Base-by-base conservation (phyloP, 2,113 vertebrate species). In the Nymphicus hollandicus region DNA sequence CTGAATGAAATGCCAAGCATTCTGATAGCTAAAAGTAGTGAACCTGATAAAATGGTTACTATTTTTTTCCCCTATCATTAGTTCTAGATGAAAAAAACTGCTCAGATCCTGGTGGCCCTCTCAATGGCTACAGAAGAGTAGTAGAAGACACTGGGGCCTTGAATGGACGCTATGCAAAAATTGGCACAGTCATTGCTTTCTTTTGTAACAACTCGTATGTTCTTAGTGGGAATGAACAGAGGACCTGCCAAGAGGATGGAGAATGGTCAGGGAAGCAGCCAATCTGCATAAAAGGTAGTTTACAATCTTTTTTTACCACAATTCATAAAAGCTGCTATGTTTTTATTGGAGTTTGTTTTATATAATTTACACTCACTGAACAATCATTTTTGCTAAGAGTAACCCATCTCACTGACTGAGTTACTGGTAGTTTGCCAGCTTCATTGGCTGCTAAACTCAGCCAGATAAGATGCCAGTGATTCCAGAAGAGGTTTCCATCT, bases 191-290 rank as follows among this genome's bases (percentile, higher is more conserved):
- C 3, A 87, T 99, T 71, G 98, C 99, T 95, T 99, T 99, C 97
- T 98, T 99, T 86, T 99, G 99, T 97, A 98, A 99, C 96, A 98
- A 98, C 92, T 99, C 98, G 0, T 99, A 99, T 93, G 98, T 99
- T 91, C 98, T 99, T 66, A 99, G 98, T 14, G 99, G 99, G 61
- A 98, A 88, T 46, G 98, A 98, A 66, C 98, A 99, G 95, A 98
- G 99, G 95, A 99, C 98, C 46, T 99, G 99, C 91, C 98, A 99
- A 91, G 97, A 98, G 0, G 97, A 98, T 89, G 99, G 98, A 95
- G 98, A 98, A 80, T 99, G 99, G 99, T 99, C 99, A 81, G 99
- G 99, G 73, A 98, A 98, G 76, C 97, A 98, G 86, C 99, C 99
- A 50, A 96, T 98, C 89, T 99, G 99, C 97, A 98, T 98, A 86